Evolutionary conservation across 2,888 invertebrate genomes (phyloP), one percentile per base, ranked within the genome.

Genomic region (Philonicus albiceps): DNA sequence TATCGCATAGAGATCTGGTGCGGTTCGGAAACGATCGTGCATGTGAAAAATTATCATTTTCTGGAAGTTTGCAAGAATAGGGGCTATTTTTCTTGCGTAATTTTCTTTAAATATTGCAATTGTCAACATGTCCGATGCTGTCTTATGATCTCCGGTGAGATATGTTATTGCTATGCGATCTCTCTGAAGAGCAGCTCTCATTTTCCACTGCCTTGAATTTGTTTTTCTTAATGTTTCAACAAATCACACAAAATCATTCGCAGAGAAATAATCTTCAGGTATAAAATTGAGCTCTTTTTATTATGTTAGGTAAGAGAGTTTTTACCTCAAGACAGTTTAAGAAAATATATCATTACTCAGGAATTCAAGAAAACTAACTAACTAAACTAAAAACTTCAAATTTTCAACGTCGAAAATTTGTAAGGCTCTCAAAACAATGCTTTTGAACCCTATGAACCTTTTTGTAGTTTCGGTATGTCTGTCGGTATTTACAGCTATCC

Each of bases 21-120:
- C 22, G 31, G 64, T 64, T 37, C 34, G 22, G 11, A 0, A 2
- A 11, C 64, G 64, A 64, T 64, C 64, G 64, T 49, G 49, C 16
- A 22, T 83, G 81, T 64, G 81, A 64, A 37, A 83, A 83, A 13
- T 27, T 22, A 64, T 64, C 64, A 80, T 31, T 83, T 83, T 81
- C 64, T 64, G 30, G 37, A 13, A 19, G 3, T 3, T 53, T 53
- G 8, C n/a, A 6, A 16, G n/a, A 0, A 19, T 1, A n/a, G 22
- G 19, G 64, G 11, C 8, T 83, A 7, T 16, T 80, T 80, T 31
- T 34, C 27, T 53, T n/a, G 27, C 43, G 16, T 80, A 43, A 74
- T 37, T 74, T 74, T 43, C n/a, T 76, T 43, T 76, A 76, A 43
- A 22, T 22, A 64, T 76, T 43, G 76, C 40, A 40, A 40, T 76